Evolutionary conservation across 2,797 vertebrate species (phyloP), one percentile per base, ranked within the genome.

Genomic region (Pipistrellus kuhlii): DNA sequence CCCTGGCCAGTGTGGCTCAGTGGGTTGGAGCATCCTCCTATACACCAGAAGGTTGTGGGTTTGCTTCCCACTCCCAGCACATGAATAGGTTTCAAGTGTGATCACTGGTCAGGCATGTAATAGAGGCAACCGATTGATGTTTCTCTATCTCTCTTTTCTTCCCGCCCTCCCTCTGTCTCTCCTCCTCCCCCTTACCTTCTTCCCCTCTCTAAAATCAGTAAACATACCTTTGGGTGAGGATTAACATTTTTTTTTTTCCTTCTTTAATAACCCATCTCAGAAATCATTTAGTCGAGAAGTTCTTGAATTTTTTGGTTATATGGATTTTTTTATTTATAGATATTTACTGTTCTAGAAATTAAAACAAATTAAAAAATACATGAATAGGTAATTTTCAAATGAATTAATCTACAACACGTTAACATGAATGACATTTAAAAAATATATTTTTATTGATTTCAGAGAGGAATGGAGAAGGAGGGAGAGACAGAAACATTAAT

Each of bases 311-410:
- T 76, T 44, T 77, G 62, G 57, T 75, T 55, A 18, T 83, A 14
- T 69, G 69, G 44, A 35, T 71, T 87, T 76, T 87, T 76, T n/a
- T 85, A 25, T 55, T 85, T 85, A 66, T 66, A n/a, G n/a, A 66
- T 27, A 51, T 18, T 32, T 30, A 30, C 35, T 73, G 30, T 51
- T 91, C 68, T 75, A 87, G 83, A 59, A 69, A 82, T 66, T n/a
- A 68, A 91, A 85, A 80, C 46, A 94, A 48, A 51, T 82, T 80
- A 4, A 84, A 84, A 76, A 89, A 32, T 76, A 76, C 20, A 32
- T 38, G n/a, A 64, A 82, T 44, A 53, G 41, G 32, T 81, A 87
- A 69, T 53, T 62, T 85, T 46, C 41, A 64, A 30, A 30, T 72
- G 55, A 94, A 15, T 72, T 46, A 71, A 80, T 38, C 44, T 11